phyloP scores from a whole-genome alignment of 2,113 vertebrate genomes.

The Sarotherodon lohbergeri region DNA sequence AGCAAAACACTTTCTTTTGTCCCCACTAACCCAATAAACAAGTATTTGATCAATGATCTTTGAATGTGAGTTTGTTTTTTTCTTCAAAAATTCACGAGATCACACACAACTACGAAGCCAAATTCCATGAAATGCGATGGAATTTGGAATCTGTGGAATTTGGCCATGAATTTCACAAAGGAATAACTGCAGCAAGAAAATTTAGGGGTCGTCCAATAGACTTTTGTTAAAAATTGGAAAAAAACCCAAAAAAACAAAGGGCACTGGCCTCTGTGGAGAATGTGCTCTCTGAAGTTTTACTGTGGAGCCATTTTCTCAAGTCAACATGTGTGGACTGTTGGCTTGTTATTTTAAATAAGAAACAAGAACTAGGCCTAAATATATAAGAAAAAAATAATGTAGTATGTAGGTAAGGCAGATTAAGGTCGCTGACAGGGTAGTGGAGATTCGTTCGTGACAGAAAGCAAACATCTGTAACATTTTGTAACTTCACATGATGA shows the following conservation, averaged over 20 bases:
- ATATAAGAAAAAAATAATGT: not conserved
- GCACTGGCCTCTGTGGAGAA: not conserved
- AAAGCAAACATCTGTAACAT: not conserved
- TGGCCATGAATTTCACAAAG: not conserved
- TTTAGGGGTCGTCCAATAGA: not conserved
- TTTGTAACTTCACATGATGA: not conserved
- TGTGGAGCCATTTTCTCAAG: not conserved
- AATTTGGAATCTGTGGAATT: not conserved
- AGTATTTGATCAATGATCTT: not conserved
- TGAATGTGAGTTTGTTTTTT: not conserved
- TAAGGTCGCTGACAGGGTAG: not conserved
- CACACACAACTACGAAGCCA: not conserved
- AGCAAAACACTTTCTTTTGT: not conserved
- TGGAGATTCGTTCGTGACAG: not conserved
- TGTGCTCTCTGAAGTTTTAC: not conserved
- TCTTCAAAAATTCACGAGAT: fast-evolving
- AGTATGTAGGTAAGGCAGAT: not conserved
- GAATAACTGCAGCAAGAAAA: fast-evolving
- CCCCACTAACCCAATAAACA: fast-evolving
- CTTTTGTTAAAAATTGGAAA: not conserved
- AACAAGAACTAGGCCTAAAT: not conserved
- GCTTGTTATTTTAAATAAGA: not conserved
- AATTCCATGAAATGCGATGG: fast-evolving
- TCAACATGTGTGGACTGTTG: fast-evolving
- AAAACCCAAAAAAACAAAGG: not conserved